phyloP scores from a whole-genome alignment of 2,113 vertebrate species.

The Lanius ludovicianus region DNA sequence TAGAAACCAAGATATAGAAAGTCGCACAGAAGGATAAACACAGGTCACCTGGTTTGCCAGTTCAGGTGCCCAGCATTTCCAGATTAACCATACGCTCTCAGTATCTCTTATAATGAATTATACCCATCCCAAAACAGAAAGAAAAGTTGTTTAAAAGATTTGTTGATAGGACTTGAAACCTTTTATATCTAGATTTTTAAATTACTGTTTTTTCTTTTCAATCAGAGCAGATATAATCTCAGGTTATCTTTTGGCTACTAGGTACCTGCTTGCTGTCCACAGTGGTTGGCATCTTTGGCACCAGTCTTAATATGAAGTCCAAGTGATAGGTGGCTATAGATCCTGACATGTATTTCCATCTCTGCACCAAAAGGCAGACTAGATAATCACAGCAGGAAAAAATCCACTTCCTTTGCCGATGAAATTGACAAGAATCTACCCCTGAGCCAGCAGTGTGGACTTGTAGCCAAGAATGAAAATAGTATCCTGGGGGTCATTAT shows the following conservation, averaged over 20 bases:
- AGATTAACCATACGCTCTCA: not conserved
- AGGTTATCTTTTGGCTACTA: not conserved
- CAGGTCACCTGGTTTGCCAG: not conserved
- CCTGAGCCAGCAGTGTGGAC: not conserved
- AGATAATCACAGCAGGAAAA: not conserved
- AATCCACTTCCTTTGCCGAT: not conserved
- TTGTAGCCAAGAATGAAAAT: not conserved
- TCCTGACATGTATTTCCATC: not conserved
- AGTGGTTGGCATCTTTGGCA: not conserved
- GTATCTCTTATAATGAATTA: not conserved
- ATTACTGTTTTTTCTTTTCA: not conserved
- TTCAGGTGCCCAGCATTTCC: not conserved
- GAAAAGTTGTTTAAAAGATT: not conserved
- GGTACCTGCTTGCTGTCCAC: not conserved
- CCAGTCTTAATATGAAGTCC: not conserved
- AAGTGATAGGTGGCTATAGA: not conserved
- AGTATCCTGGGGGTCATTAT: accelerated
- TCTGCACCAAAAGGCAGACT: not conserved
- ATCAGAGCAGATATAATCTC: not conserved
- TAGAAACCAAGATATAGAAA: not conserved
- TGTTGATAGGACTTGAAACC: not conserved
- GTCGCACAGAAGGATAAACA: not conserved
- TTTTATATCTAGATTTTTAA: not conserved
- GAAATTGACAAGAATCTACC: not conserved
- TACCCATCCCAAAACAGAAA: not conserved